Conservation (phyloP, 1,140 invertebrate species). For the Eumeta japonica region DNA sequence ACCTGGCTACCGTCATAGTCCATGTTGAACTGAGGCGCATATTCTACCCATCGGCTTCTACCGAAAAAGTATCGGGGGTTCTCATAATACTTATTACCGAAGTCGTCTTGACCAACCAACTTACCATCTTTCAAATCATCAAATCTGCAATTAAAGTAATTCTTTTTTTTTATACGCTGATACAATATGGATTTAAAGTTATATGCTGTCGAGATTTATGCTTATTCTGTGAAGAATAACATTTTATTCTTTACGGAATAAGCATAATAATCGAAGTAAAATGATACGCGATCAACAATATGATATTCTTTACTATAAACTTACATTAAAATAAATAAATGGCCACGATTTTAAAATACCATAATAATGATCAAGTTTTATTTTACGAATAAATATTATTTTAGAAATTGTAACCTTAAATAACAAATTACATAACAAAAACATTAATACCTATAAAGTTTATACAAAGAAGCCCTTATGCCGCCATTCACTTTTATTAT, state of each 20-base stretch:
- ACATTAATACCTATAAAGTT: slow-evolving; percentile 71
- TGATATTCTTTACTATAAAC: too few relatives aligned
- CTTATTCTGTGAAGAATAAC: too few relatives aligned
- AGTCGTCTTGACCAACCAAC: slow-evolving; percentile 90
- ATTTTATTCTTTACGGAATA: too few relatives aligned
- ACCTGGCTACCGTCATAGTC: slow-evolving; percentile 93
- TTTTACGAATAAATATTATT: too few relatives aligned
- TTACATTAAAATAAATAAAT: too few relatives aligned
- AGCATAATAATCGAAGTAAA: too few relatives aligned
- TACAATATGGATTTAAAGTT: too few relatives aligned
- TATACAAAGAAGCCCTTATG: slow-evolving; percentile 65
- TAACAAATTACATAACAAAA: slow-evolving; percentile 19
- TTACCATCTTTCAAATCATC: slow-evolving; percentile 86
- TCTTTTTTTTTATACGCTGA: too few relatives aligned
- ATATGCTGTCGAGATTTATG: too few relatives aligned
- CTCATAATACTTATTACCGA: slow-evolving; percentile 96
- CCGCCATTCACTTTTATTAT: slow-evolving; percentile 79
- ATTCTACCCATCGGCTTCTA: slow-evolving; percentile 93
- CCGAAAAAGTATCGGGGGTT: slow-evolving; percentile 88
- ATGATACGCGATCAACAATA: too few relatives aligned
- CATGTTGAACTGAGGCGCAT: slow-evolving; percentile 67
- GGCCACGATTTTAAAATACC: too few relatives aligned
- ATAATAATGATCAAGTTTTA: too few relatives aligned
- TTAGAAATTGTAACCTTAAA: slow-evolving; percentile 22
- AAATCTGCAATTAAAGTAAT: slow-evolving; percentile 61